A percentile compares a stretch with the other conserved stretches of the same genome.
Conservation (phyloP, 37 sponge, comb jelly and placozoan species). For the Mnemiopsis leidyi region DNA sequence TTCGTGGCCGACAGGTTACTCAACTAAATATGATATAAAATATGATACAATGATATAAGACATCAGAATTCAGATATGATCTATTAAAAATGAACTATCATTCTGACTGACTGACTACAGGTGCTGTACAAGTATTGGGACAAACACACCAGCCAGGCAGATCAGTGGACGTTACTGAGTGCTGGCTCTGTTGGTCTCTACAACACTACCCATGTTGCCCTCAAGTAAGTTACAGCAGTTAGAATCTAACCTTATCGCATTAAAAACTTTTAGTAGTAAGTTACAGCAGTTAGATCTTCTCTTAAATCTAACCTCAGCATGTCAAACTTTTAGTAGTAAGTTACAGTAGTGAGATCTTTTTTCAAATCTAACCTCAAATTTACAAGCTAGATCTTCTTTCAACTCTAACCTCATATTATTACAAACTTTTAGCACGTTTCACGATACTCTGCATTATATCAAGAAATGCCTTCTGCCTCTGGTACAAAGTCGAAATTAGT, state of each 20-base stretch:
- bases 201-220: conserved; percentile 3
- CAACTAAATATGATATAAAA: too few species aligned
- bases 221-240: not conserved
- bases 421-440: too few species aligned
- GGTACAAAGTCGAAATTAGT: too few species aligned
- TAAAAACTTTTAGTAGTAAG: not conserved
- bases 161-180: not conserved
- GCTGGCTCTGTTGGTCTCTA: conserved; percentile 13
- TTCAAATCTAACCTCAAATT: not conserved
- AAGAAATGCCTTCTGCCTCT: too few species aligned
- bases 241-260: too few species aligned
- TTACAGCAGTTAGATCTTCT: not conserved
- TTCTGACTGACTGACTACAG: not conserved
- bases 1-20: too few species aligned
- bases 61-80: too few species aligned
- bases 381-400: not conserved
- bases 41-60: too few species aligned
- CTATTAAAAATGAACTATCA: too few species aligned
- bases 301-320: too few species aligned
- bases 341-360: not conserved
- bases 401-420: too few species aligned
- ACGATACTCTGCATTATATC: too few species aligned
- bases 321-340: not conserved
- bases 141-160: not conserved
- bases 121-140: conserved; percentile 27